phyloP scores from a whole-genome alignment of 2,888 invertebrate species.

The Ellobium chinense region DNA sequence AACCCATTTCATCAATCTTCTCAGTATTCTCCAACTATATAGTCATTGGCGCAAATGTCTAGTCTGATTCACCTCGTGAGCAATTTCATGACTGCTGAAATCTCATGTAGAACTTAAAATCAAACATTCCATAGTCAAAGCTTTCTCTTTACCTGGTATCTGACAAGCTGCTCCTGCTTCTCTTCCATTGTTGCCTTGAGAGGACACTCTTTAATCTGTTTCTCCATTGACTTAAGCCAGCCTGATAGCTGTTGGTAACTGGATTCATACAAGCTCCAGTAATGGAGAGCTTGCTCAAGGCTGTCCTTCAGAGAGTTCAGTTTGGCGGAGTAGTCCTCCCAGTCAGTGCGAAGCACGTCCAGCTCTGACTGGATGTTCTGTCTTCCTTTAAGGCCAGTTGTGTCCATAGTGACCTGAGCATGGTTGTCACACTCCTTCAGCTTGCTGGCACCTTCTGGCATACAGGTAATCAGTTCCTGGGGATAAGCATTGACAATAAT shows the following conservation, averaged over 20 bases:
- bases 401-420: constrained; percentile 80
- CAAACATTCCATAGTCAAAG: no score
- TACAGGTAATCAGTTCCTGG: constrained; percentile 83
- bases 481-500: background rate
- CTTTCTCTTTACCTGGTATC: constrained; percentile 83
- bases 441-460: constrained; percentile 79
- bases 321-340: constrained; percentile 76
- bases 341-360: constrained; percentile 70
- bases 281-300: constrained; percentile 83
- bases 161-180: constrained; percentile 87
- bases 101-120: no score
- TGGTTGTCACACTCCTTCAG: constrained; percentile 86
- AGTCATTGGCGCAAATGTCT: no score
- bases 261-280: constrained; percentile 93
- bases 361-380: constrained; percentile 72
- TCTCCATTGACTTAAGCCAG: constrained; percentile 92
- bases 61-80: no score
- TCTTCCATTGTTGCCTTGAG: constrained; percentile 89
- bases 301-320: constrained; percentile 83
- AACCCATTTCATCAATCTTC: no score
- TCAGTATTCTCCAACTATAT: no score
- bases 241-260: constrained; percentile 88
- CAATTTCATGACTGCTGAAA: no score
- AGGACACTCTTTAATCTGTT: constrained; percentile 91
- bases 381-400: constrained; percentile 82